Evolutionary conservation across 1,140 invertebrate species (phyloP).

Genomic region (Procambarus clarkii): DNA sequence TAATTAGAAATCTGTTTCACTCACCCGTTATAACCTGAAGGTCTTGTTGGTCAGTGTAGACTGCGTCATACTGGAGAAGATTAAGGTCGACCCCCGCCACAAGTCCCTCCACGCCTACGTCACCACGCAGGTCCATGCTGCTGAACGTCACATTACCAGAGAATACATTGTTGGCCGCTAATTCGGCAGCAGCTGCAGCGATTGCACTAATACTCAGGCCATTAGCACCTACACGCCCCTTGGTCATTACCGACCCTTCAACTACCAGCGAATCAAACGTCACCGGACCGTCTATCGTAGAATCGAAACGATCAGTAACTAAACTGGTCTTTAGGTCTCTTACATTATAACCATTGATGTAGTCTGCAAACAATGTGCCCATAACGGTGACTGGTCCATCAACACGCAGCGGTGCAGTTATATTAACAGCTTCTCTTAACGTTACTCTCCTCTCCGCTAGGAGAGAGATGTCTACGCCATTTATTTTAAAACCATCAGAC

Average conservation of each 20-base stretch:
- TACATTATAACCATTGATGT: conserved; percentile 21
- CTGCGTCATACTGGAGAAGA: conserved; percentile 37
- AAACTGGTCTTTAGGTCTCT: conserved; percentile 26
- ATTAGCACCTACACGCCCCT: conserved; percentile 24
- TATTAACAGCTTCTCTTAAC: conserved; percentile 1
- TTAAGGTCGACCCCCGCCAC: conserved; percentile 44
- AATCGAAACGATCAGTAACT: neutral
- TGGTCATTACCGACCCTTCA: conserved; percentile 22
- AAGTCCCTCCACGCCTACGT: conserved; percentile 36
- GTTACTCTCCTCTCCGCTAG: conserved; percentile 11
- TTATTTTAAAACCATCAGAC: conserved; percentile 12
- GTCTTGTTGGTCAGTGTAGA: neutral
- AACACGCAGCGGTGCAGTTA: conserved; percentile 16
- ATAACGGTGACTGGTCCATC: conserved; percentile 38
- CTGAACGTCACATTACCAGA: conserved; percentile 8
- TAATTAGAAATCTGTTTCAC: neutral
- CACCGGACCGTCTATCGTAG: neutral
- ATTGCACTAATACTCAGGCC: conserved; percentile 37
- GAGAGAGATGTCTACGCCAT: conserved; percentile 34
- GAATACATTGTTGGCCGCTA: conserved; percentile 21
- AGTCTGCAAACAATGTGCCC: neutral
- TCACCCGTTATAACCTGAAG: conserved; percentile 25
- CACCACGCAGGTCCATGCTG: conserved; percentile 12
- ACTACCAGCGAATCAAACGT: conserved; percentile 13
- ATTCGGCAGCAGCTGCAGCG: conserved; percentile 27